Evolutionary conservation across 2,888 invertebrate genomes (phyloP).

Genomic region (Ernsta delagoae): DNA sequence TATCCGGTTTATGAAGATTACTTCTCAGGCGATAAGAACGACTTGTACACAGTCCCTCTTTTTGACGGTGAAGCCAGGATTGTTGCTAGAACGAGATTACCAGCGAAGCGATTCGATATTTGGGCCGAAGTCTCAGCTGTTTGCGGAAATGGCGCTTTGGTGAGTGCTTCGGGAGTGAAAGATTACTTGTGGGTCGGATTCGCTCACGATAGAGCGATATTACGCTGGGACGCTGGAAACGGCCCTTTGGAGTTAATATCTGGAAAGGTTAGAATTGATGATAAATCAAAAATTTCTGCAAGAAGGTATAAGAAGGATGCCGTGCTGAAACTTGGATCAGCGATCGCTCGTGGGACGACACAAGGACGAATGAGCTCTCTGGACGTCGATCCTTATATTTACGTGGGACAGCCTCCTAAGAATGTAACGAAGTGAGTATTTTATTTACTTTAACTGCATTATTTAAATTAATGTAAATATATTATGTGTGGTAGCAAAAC

Average conservation of each 20-base stretch:
- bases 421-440: constrained; percentile 72
- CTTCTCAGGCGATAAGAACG: constrained; percentile 58
- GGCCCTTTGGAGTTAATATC: constrained; percentile 69
- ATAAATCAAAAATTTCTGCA: constrained; percentile 70
- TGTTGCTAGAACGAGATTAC: constrained; percentile 66
- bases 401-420: constrained; percentile 71
- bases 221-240: constrained; percentile 75
- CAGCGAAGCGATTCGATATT: constrained; percentile 76
- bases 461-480: too few species aligned
- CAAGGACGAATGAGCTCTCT: constrained; percentile 75
- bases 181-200: constrained; percentile 80
- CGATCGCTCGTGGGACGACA: constrained; percentile 64
- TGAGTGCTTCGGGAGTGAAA: constrained; percentile 71
- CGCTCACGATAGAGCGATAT: constrained; percentile 63
- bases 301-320: constrained; percentile 76
- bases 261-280: constrained; percentile 68
- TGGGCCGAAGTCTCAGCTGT: constrained; percentile 77
- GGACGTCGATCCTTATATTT: constrained; percentile 72
- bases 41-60: constrained; percentile 68
- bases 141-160: constrained; percentile 69
- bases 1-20: constrained; percentile 62
- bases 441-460: too few species aligned
- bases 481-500: too few species aligned
- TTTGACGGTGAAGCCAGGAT: constrained; percentile 73
- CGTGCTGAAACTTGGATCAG: constrained; percentile 67